Conservation (phyloP, 2,797 vertebrate species). For the Agapornis canus region DNA sequence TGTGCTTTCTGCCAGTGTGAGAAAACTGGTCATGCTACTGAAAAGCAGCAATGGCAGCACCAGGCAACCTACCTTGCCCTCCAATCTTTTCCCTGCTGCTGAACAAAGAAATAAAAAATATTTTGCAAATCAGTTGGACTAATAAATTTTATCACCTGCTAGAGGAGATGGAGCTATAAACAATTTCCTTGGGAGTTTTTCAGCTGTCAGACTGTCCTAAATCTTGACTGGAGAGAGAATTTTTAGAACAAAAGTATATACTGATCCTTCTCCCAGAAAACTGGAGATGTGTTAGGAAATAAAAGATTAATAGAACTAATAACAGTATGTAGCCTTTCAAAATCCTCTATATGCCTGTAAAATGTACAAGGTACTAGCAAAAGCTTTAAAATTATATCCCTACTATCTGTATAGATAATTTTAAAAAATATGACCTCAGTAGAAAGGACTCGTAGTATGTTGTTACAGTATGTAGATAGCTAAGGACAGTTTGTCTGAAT, state of each 20-base stretch:
- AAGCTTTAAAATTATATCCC: not conserved
- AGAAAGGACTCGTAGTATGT: not conserved
- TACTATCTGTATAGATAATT: not conserved
- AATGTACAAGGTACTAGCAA: not conserved
- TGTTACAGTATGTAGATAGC: not conserved
- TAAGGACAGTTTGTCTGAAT: not conserved
- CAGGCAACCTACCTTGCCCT: not conserved
- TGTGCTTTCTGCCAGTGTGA: constrained; percentile 38
- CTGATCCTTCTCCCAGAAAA: not conserved
- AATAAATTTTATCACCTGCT: not conserved
- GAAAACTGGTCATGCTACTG: constrained; percentile 11
- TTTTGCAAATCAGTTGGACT: not conserved
- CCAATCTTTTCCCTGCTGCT: not conserved
- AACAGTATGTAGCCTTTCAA: not conserved
- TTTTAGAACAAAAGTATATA: not conserved
- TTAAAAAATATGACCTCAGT: not conserved
- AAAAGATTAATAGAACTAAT: not conserved
- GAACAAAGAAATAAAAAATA: not conserved
- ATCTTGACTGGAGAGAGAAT: not conserved
- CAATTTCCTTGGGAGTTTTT: not conserved
- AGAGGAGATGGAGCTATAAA: not conserved
- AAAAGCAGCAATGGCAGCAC: not conserved
- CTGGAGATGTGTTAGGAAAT: not conserved
- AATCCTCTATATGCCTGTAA: not conserved
- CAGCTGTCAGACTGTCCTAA: not conserved